phyloP scores from a whole-genome alignment of 2,113 vertebrate species.

The Corythoichthys haematopterus region DNA sequence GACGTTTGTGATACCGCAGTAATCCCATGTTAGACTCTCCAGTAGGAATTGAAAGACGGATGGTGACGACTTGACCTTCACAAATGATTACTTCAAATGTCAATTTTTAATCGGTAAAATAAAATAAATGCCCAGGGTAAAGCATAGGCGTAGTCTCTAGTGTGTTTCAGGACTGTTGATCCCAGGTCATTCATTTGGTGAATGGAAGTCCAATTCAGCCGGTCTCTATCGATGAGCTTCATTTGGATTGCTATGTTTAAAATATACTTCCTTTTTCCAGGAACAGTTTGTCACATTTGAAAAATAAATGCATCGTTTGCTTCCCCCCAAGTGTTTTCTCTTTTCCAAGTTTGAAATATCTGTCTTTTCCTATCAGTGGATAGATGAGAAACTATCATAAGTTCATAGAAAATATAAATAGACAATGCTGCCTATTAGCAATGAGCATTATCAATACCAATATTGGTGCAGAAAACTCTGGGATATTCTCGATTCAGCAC shows the following conservation, averaged over 20 bases:
- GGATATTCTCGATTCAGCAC: no score
- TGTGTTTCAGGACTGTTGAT: conserved; percentile 12
- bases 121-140: conserved; percentile 20
- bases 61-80: conserved; percentile 29
- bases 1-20: conserved; percentile 40
- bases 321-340: background rate
- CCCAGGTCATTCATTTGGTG: conserved; percentile 22
- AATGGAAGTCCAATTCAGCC: conserved; percentile 28
- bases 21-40: conserved; percentile 42
- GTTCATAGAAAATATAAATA: no score
- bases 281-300: conserved; percentile 12
- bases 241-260: conserved; percentile 25
- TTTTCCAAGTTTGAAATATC: conserved; percentile 9
- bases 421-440: no score
- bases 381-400: no score
- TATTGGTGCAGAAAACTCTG: no score
- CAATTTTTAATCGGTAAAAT: background rate
- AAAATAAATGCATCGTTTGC: conserved; percentile 16
- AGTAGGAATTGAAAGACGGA: conserved; percentile 31
- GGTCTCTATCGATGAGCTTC: conserved; percentile 36
- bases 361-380: background rate
- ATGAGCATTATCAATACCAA: no score
- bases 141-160: conserved; percentile 25
- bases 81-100: conserved; percentile 36
- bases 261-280: conserved; percentile 16